Base-by-base conservation (phyloP, 1,140 invertebrate genomes). In the Drosophila cardini region DNA sequence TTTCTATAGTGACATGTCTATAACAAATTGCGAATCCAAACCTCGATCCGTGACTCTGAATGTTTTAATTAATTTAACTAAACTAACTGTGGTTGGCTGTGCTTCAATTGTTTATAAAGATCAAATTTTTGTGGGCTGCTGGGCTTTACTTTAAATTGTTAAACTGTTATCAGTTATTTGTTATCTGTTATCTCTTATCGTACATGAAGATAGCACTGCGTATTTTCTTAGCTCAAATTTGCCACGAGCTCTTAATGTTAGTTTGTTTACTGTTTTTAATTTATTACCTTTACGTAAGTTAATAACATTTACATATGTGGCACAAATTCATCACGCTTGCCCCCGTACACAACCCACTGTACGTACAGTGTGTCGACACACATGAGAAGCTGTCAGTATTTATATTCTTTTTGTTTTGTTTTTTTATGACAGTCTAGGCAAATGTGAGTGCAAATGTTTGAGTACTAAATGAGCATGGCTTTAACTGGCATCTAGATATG, bases 191-290 rank as follows among this genome's bases (percentile, higher is more conserved):
- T 62, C 53, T 73, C 48, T 72, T 80, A 81, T 82, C 70, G 64
- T 69, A 74, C 55, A 52, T 36, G 43, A 69, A 68, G 83, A 87
- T 86, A 87, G 75, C 67, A 61, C 56, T 86, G 82, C 82, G 82
- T 72, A 60, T 85, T 70, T 80, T 78, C 26, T 73, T 38, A 16
- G 38, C 52, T 58, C 62, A 64, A 72, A 68, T 61, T 75, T 53
- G 63, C 60, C 63, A 46, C 30, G 60, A 64, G 63, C 40, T 68
- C 52, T 56, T 53, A 57, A 43, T 61, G 53, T 21, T 18, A 38
- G 32, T 40, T 50, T 58, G 43, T 53, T 42, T 32, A 16, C 2
- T 45, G n/a, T 32, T 45, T 45, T 53, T 65, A 21, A 45, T 34
- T 43, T 64, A 30, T 63, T 53, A 15, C 32, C 40, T 80, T 69